A percentile compares a stretch with the other conserved stretches of the same genome.
These are phyloP conservation scores for Corvus cornix DNA, from an alignment of 2,113 vertebrate species.

Conservation along the genomic window DNA sequence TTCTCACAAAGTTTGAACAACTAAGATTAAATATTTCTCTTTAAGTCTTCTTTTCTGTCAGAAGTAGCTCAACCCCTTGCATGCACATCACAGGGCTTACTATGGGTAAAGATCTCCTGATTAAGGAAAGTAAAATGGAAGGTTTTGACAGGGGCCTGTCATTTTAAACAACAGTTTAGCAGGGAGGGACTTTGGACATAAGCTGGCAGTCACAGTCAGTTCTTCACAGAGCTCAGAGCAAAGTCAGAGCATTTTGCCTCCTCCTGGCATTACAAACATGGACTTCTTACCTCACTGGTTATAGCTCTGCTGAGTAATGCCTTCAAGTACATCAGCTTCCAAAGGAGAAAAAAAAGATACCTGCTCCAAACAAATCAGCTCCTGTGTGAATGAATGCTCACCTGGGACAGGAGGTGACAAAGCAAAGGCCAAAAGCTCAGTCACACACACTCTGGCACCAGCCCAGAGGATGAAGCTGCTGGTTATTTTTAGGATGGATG, in stretches of 20 bases:
- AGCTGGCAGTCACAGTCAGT: background rate
- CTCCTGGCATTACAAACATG: background rate
- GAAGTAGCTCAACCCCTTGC: background rate
- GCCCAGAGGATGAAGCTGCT: background rate
- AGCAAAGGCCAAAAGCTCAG: background rate
- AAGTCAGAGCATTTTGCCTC: background rate
- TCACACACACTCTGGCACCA: background rate
- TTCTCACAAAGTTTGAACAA: background rate
- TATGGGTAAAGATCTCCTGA: background rate
- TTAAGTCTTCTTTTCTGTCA: background rate
- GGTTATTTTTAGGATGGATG: background rate
- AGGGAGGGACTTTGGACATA: background rate
- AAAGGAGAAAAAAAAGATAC: background rate
- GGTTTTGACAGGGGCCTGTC: background rate
- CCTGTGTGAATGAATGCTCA: background rate
- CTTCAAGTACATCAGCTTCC: background rate
- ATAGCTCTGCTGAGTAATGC: slow-evolving; percentile 26
- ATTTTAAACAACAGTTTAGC: fast-evolving
- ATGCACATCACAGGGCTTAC: background rate
- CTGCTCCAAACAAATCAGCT: background rate
- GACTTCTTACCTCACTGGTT: background rate
- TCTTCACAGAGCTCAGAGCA: background rate
- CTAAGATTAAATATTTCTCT: background rate
- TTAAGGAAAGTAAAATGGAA: background rate
- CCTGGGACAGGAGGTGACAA: background rate